Base-by-base conservation (phyloP, 2,888 invertebrate genomes). In the Morpho helenor region DNA sequence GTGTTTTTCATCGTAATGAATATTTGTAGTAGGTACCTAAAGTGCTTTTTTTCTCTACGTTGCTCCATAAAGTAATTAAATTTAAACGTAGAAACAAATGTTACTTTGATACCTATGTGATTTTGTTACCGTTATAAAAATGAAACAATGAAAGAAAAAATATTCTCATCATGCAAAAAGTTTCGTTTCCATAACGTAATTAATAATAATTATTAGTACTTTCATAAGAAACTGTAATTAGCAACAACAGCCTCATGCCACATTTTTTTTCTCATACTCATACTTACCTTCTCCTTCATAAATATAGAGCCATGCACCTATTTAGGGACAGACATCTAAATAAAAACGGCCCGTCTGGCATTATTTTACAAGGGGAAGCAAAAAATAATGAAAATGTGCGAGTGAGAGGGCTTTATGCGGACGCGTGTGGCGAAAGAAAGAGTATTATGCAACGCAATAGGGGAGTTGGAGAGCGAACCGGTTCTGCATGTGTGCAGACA, bases 311-410 rank as follows among this genome's bases (percentile, higher is more conserved):
- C 73, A 75, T 73, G 72, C 76, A 76, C 73, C 73, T 80, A 79
- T 76, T 76, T 77, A 78, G 75, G 80, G 76, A 77, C 74, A 78
- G 72, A 77, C 73, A 79, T 77, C 79, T 77, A 84, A 82, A 83
- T 79, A 82, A 86, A 85, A 88, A 86, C 79, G 77, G 74, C 72
- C 71, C 75, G 82, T 80, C 84, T 81, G 83, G 85, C 80, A 80
- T 82, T 82, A 87, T 86, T 86, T 82, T 75, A 87, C 80, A 84
- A 80, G 80, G 87, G 86, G 82, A 80, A 86, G 82, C 82, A 85
- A 87, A 89, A 88, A 87, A 84, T 86, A 87, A 87, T 83, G 80
- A 84, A 85, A 88, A 83, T 71, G 87, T 83, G 83, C 79, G 83
- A 85, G 73, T 62, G 83, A 80, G 84, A 84, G 70, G 79, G 79